These are phyloP conservation scores for Drosophila ogumai DNA, from an alignment of 1,140 invertebrate genomes.

Conservation along the genomic window DNA sequence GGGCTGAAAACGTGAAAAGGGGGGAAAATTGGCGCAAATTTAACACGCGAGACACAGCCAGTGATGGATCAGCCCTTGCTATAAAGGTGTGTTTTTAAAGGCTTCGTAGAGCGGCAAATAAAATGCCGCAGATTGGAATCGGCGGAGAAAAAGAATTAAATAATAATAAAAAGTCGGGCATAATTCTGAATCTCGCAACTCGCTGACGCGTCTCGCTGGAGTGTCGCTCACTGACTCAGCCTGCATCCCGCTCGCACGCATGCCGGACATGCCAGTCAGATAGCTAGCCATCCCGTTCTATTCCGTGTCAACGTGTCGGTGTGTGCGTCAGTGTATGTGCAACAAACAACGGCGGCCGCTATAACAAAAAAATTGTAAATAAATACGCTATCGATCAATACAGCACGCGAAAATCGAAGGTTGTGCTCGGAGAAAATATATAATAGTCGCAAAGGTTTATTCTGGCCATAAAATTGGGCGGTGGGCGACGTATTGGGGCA, in stretches of 20 bases:
- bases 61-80: conserved; percentile 9
- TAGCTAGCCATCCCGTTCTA: conserved; percentile 41
- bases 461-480: not conserved
- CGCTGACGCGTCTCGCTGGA: conserved; percentile 27
- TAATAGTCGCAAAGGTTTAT: not conserved
- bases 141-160: conserved; percentile 28
- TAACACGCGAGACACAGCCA: conserved; percentile 38
- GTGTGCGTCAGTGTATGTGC: conserved; percentile 45
- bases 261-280: conserved; percentile 6
- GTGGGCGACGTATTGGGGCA: not conserved
- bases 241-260: conserved; percentile 29
- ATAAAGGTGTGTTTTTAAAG: not conserved
- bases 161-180: conserved; percentile 40
- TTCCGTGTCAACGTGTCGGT: conserved; percentile 54
- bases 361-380: conserved; percentile 61
- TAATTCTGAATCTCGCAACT: conserved; percentile 35
- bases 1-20: conserved; percentile 23
- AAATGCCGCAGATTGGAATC: conserved; percentile 8
- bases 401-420: conserved; percentile 27
- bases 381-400: conserved; percentile 20
- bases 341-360: conserved; percentile 52
- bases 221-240: conserved; percentile 2
- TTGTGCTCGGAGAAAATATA: not conserved
- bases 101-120: conserved; percentile 4
- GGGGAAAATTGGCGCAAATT: conserved; percentile 47